Percentiles rank a stretch among this genome's conserved stretches.
Evolutionary conservation across 2,797 vertebrate genomes (phyloP).

Genomic region (Poeciliopsis gracilis): DNA sequence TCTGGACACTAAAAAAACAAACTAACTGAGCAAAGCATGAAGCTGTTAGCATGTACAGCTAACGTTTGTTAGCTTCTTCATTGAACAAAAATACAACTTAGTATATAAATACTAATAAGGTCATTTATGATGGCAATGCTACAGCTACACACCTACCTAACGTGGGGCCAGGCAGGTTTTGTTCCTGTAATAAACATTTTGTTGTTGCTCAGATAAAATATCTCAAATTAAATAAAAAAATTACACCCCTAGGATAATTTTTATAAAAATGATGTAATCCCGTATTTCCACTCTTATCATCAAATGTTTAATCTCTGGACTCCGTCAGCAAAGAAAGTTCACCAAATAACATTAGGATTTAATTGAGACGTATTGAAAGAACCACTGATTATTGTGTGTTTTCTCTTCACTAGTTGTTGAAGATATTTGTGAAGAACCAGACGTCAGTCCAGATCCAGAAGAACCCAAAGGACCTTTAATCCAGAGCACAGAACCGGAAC

Average conservation of each 20-base stretch:
- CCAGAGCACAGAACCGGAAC: slow-evolving; percentile 18
- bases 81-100: no score
- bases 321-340: background rate
- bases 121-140: background rate
- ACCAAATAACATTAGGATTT: background rate
- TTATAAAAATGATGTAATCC: background rate
- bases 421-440: slow-evolving; percentile 56
- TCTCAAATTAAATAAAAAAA: no score
- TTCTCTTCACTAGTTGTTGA: slow-evolving; percentile 56
- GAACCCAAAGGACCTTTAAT: slow-evolving; percentile 24
- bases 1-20: background rate
- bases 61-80: no score
- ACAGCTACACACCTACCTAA: background rate
- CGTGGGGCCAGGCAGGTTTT: background rate
- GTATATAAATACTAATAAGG: no score
- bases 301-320: background rate
- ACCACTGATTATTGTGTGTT: background rate
- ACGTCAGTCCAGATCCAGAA: slow-evolving; percentile 34
- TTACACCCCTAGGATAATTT: background rate
- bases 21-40: no score
- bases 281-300: background rate
- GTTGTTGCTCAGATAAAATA: background rate
- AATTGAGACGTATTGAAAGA: background rate
- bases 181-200: background rate
- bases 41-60: no score